Evolutionary conservation across 2,888 invertebrate species (phyloP).

Genomic region (Drosophila imparisetae): DNA sequence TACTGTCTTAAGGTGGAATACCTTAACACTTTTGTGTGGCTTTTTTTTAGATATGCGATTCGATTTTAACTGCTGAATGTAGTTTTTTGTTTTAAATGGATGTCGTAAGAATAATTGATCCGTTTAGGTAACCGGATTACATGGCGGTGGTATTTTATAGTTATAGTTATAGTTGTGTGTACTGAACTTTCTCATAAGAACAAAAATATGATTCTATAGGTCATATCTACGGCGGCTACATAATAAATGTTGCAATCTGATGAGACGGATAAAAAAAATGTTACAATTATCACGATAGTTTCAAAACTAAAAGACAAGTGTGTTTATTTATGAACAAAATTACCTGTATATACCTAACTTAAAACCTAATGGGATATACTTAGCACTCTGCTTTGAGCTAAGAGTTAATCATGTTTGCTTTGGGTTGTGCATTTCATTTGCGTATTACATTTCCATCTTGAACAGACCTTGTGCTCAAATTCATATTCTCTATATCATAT

Average conservation of each 20-base stretch:
- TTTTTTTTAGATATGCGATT: not conserved
- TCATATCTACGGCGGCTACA: not conserved
- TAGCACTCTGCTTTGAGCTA: not conserved
- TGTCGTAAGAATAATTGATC: not conserved
- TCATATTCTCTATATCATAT: not conserved
- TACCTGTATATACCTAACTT: not conserved
- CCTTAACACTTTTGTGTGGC: slow-evolving; percentile 1
- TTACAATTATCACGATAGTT: not conserved
- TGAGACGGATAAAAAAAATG: not conserved
- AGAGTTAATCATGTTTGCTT: not conserved
- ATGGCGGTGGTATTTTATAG: not conserved
- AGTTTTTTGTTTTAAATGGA: too few relatives aligned
- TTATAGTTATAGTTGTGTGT: not conserved
- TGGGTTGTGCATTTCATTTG: not conserved
- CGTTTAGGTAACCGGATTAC: not conserved
- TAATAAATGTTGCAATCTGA: not conserved
- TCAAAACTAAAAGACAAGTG: not conserved
- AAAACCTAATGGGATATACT: not conserved
- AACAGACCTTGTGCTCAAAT: slow-evolving; percentile 20
- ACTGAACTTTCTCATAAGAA: not conserved
- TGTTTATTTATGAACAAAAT: not conserved
- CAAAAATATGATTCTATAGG: not conserved
- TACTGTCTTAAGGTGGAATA: slow-evolving; percentile 17
- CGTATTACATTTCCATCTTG: slow-evolving; percentile 28
- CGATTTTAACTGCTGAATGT: not conserved